Percentiles rank a stretch among this genome's conserved stretches.
These are phyloP conservation scores for Sardina pilchardus DNA, from an alignment of 2,113 vertebrate genomes.

Conservation along the genomic window DNA sequence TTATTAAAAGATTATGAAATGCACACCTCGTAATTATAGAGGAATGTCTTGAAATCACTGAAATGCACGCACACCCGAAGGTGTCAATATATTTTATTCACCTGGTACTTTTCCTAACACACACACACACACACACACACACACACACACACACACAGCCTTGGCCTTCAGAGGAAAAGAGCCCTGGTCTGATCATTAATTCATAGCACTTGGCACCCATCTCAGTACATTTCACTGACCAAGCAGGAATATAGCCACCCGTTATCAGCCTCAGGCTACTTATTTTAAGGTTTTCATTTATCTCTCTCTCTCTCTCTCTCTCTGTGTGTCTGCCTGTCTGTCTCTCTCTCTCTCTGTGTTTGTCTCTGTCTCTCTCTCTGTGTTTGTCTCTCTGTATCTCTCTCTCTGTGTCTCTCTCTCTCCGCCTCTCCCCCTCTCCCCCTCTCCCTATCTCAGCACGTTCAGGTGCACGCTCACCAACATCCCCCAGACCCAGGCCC, in stretches of 20 bases:
- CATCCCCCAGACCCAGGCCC: slow-evolving; percentile 91
- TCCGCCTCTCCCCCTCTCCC: not conserved
- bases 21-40: not conserved
- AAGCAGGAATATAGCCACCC: not conserved
- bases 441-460: slow-evolving; percentile 72
- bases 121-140: not conserved
- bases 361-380: not conserved
- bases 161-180: not conserved
- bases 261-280: not conserved
- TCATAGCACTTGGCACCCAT: not conserved
- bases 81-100: not conserved
- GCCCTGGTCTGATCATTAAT: not conserved
- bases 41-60: not conserved
- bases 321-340: not conserved
- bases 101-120: not conserved
- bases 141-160: not conserved
- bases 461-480: slow-evolving; percentile 92
- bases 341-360: slow-evolving; percentile 27
- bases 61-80: not conserved
- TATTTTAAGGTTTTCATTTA: not conserved
- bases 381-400: not conserved
- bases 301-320: not conserved
- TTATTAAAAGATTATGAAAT: not conserved
- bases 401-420: not conserved
- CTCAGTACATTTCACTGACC: not conserved